Evolutionary conservation across 2,888 invertebrate species (phyloP).

Genomic region (Ferrisia virgata): DNA sequence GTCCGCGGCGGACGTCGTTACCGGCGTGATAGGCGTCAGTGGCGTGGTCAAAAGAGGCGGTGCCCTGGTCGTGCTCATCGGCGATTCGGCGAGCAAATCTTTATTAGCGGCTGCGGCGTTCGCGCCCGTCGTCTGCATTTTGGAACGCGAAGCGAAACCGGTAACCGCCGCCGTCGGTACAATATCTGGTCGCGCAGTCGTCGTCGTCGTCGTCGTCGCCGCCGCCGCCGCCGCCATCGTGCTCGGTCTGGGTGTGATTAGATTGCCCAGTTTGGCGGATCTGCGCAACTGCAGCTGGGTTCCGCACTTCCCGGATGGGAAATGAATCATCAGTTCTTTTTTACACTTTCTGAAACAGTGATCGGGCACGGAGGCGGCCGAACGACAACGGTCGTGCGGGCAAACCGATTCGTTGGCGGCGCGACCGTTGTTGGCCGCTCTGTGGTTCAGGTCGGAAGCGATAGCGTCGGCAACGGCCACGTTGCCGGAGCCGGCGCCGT

Average conservation of each 20-base stretch:
- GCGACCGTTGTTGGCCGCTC: not conserved
- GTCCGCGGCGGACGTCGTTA: not conserved
- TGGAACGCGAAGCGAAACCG: not conserved
- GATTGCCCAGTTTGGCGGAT: not conserved
- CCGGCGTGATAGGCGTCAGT: not conserved
- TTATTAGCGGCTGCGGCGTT: not conserved
- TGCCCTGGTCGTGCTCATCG: not conserved
- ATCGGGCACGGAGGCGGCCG: not conserved
- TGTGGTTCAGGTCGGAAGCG: not conserved
- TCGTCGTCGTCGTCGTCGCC: not conserved
- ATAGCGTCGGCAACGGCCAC: not conserved
- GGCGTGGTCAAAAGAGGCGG: not conserved
- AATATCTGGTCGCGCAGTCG: not conserved
- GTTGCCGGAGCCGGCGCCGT: not conserved
- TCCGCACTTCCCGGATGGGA: not conserved
- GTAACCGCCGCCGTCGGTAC: not conserved
- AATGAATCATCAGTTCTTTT: constrained; percentile 15
- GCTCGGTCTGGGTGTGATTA: not conserved
- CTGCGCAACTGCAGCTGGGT: not conserved
- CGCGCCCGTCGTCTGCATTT: not conserved
- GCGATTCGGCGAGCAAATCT: not conserved
- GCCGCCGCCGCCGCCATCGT: not conserved
- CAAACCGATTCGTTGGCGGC: not conserved
- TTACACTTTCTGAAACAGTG: not conserved
- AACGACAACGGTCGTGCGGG: not conserved